Evolutionary conservation across 2,797 vertebrate genomes (phyloP).

Genomic region (Parambassis ranga): DNA sequence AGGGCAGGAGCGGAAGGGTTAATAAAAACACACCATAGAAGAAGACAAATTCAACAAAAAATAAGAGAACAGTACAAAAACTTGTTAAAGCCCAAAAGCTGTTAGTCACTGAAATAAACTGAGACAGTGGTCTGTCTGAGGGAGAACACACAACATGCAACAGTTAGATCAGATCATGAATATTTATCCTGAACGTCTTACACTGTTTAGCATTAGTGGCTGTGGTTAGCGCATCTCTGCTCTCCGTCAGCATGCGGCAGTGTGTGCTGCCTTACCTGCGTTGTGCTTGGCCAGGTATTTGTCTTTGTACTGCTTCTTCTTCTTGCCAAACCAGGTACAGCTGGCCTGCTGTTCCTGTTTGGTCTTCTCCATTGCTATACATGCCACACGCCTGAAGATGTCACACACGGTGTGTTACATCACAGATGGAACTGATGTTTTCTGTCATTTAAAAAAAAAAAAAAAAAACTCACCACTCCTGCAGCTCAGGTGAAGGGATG

Average conservation of each 20-base stretch:
- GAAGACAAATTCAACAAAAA: constrained; percentile 35
- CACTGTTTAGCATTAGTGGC: neutral
- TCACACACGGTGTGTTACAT: neutral
- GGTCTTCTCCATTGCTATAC: constrained; percentile 99
- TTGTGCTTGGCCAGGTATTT: constrained; percentile 99
- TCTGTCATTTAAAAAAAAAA: too few species aligned
- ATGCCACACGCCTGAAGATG: constrained; percentile 92
- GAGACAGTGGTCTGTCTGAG: constrained; percentile 28
- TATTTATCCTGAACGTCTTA: neutral
- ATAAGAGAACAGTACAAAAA: constrained; percentile 10
- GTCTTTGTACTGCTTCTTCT: constrained; percentile 99
- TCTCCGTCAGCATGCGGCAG: accelerated
- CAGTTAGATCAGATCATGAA: neutral
- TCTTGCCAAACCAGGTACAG: constrained; percentile 99
- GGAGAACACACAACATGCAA: constrained; percentile 41
- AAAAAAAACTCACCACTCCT: constrained; percentile 99
- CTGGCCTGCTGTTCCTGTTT: constrained; percentile 99
- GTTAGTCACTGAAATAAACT: constrained; percentile 50
- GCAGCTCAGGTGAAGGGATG: constrained; percentile 97
- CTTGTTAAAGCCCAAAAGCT: constrained; percentile 20
- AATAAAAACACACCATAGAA: constrained; percentile 57
- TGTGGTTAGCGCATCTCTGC: neutral
- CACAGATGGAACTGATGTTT: too few species aligned
- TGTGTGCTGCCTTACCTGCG: constrained; percentile 81
- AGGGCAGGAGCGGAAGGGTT: constrained; percentile 79